Conservation (phyloP, 1,140 invertebrate genomes). For the Euura saliciscinereae region DNA sequence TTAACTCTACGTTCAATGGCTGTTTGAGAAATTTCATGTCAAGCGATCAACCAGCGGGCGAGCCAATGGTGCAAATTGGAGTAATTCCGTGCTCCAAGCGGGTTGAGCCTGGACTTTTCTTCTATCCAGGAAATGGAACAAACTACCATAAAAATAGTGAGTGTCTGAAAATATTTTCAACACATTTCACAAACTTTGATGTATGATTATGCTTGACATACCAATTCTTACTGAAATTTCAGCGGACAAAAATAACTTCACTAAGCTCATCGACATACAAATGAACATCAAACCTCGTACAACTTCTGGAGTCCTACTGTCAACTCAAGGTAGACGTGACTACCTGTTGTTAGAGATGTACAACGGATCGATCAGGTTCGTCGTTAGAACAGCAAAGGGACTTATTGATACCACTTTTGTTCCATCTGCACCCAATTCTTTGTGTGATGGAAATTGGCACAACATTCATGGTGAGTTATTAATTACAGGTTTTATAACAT, state of each 20-base stretch:
- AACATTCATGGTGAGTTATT: constrained; percentile 75
- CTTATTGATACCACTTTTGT: constrained; percentile 77
- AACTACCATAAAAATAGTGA: constrained; percentile 69
- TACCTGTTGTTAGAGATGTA: constrained; percentile 88
- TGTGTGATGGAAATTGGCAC: constrained; percentile 96
- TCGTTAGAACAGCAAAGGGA: constrained; percentile 85
- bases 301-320: constrained; percentile 79
- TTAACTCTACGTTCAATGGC: constrained; percentile 78
- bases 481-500: constrained; percentile 5
- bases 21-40: constrained; percentile 84
- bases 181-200: background rate
- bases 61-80: constrained; percentile 63
- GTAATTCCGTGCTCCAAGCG: constrained; percentile 82
- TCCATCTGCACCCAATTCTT: constrained; percentile 70
- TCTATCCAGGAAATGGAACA: constrained; percentile 73
- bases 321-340: constrained; percentile 81
- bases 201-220: constrained; percentile 10
- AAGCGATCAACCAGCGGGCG: constrained; percentile 69
- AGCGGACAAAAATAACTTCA: constrained; percentile 78
- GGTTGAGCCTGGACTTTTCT: constrained; percentile 89
- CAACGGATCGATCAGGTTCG: constrained; percentile 81
- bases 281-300: constrained; percentile 90
- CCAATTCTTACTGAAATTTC: constrained; percentile 20
- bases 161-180: constrained; percentile 31
- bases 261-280: constrained; percentile 76